phyloP scores from a whole-genome alignment of 1,140 invertebrate species.

The Cherax quadricarinatus region DNA sequence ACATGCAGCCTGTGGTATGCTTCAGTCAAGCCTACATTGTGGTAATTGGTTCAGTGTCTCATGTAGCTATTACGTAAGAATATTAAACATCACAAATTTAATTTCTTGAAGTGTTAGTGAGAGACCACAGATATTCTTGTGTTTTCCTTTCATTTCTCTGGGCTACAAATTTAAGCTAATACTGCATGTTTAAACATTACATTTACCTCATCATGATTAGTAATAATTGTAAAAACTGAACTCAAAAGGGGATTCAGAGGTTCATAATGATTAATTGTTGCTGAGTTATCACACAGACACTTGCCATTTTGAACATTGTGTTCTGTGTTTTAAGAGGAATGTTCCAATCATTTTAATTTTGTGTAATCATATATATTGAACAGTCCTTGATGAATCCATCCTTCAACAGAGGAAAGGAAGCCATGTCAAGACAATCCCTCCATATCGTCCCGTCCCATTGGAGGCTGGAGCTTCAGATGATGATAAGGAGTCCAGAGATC shows the following conservation, averaged over 20 bases:
- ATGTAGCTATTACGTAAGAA: no score
- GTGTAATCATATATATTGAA: not conserved
- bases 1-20: no score
- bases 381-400: not conserved
- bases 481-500: slow-evolving; percentile 66
- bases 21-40: no score
- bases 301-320: not conserved
- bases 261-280: not conserved
- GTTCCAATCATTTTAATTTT: not conserved
- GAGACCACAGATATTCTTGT: no score
- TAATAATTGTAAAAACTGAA: not conserved
- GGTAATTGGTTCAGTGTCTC: no score
- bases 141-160: no score
- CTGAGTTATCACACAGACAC: not conserved
- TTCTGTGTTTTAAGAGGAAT: not conserved
- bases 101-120: no score
- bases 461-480: slow-evolving; percentile 62
- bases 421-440: slow-evolving; percentile 73
- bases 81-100: no score
- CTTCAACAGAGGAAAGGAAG: slow-evolving; percentile 67
- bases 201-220: not conserved
- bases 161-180: not conserved
- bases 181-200: not conserved
- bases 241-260: not conserved
- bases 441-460: slow-evolving; percentile 69